Evolutionary conservation across 1,140 invertebrate genomes (phyloP), one percentile per base, ranked within the genome.

Genomic region (Camponotus vicinus): DNA sequence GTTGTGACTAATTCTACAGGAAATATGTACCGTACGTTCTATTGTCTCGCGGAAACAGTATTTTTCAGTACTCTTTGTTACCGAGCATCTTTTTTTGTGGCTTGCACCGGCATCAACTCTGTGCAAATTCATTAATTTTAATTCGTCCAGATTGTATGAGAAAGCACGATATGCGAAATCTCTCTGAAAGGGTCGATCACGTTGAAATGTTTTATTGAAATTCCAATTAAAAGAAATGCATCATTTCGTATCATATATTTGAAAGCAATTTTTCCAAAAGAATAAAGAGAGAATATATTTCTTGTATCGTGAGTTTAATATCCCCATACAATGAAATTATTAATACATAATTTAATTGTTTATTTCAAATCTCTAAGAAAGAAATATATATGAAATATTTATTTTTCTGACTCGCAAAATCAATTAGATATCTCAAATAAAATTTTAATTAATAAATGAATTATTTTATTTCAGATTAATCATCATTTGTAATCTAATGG

Each of bases 1-100:
- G 59, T 55, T 55, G 64, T 79, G 42, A 71, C 73, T 87, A 78
- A 87, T 87, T 86, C 37, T 59, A 55, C 40, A 79, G 84, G 55
- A 82, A 90, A 37, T 2, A 9, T 32, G n/a, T 13, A 6, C 13
- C 11, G 32, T 34, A 9, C 21, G 61, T 59, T 42, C 11, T 34
- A 21, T 5, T 11, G 61, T 59, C n/a, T 13, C n/a, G 52, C 64
- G 37, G n/a, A 86, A 85, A 69, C 55, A 15, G 27, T 2, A 55
- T 27, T 59, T 37, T 49, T 59, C 67, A 66, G 42, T n/a, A 13
- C 15, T 42, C 37, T 15, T 40, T 27, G 9, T 13, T 27, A 8
- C 7, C 13, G 6, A 45, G 32, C 3, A 27, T 52, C 21, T 71
- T 64, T 83, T 27, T 79, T 37, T 64, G 34, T 37, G 37, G 45